phyloP scores from a whole-genome alignment of 1,140 invertebrate genomes.

The Drosophila teissieri region DNA sequence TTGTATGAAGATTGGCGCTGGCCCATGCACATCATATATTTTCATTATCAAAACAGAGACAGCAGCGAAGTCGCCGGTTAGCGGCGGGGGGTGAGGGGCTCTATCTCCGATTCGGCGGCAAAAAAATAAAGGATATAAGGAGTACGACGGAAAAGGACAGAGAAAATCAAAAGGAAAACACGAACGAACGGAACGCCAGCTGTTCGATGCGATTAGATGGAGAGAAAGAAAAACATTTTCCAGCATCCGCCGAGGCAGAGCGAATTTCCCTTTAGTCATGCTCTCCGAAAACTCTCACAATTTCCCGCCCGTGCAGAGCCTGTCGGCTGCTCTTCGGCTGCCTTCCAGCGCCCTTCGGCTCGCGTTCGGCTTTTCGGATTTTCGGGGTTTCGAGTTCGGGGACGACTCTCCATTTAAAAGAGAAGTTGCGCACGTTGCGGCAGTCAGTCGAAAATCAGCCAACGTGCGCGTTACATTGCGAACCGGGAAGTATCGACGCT shows the following conservation, averaged over 20 bases:
- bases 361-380: constrained; percentile 11
- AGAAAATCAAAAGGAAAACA: constrained; percentile 35
- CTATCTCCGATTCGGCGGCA: constrained; percentile 42
- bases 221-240: constrained; percentile 30
- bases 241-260: constrained; percentile 46
- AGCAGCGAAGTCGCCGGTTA: constrained; percentile 40
- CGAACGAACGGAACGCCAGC: constrained; percentile 51
- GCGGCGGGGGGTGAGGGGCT: constrained; percentile 9
- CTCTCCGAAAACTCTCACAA: constrained; percentile 8
- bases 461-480: constrained; percentile 64
- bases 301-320: constrained; percentile 38
- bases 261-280: constrained; percentile 52
- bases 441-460: constrained; percentile 76
- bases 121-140: constrained; percentile 40
- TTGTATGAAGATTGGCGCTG: constrained; percentile 79
- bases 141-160: constrained; percentile 4
- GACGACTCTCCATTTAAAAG: constrained; percentile 67
- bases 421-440: constrained; percentile 77
- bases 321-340: background rate
- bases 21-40: constrained; percentile 80
- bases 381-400: constrained; percentile 24
- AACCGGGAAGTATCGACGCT: constrained; percentile 24
- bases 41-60: constrained; percentile 83
- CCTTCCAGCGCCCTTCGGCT: constrained; percentile 10
- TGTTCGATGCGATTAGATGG: constrained; percentile 58